Evolutionary conservation across 2,113 vertebrate species (phyloP).

Genomic region (Jacana jacana): DNA sequence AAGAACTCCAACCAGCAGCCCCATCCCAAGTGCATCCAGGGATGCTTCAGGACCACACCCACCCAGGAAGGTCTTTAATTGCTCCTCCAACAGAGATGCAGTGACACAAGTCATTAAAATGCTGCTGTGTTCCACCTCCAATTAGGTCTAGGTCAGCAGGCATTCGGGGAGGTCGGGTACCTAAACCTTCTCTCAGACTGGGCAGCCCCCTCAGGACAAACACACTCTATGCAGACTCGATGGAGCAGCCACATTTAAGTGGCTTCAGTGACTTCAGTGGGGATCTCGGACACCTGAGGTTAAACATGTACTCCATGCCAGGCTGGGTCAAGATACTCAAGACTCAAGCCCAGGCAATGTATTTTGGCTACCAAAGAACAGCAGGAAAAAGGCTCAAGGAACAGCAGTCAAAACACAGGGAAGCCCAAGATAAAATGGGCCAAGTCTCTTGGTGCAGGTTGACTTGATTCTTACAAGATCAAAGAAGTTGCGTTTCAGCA

Average conservation of each 20-base stretch:
- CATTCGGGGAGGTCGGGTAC: not conserved
- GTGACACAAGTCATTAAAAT: not conserved
- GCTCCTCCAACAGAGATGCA: not conserved
- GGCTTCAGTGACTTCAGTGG: not conserved
- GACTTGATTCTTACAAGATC: not conserved
- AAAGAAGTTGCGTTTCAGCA: not conserved
- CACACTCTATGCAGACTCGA: not conserved
- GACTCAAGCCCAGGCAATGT: fast-evolving
- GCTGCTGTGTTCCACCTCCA: not conserved
- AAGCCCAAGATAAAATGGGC: not conserved
- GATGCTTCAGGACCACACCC: not conserved
- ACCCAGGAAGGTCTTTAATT: not conserved
- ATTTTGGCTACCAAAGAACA: not conserved
- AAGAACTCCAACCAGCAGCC: not conserved
- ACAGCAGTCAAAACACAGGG: not conserved
- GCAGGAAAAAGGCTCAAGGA: not conserved
- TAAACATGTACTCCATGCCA: not conserved
- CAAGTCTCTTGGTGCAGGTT: not conserved
- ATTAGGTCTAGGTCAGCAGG: constrained; percentile 7
- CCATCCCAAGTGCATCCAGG: fast-evolving
- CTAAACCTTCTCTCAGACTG: not conserved
- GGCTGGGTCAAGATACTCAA: not conserved
- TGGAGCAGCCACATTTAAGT: not conserved
- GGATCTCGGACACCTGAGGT: not conserved
- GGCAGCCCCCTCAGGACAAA: not conserved